These are phyloP conservation scores for Gila robusta DNA, from an alignment of 2,797 vertebrate genomes.

Conservation along the genomic window DNA sequence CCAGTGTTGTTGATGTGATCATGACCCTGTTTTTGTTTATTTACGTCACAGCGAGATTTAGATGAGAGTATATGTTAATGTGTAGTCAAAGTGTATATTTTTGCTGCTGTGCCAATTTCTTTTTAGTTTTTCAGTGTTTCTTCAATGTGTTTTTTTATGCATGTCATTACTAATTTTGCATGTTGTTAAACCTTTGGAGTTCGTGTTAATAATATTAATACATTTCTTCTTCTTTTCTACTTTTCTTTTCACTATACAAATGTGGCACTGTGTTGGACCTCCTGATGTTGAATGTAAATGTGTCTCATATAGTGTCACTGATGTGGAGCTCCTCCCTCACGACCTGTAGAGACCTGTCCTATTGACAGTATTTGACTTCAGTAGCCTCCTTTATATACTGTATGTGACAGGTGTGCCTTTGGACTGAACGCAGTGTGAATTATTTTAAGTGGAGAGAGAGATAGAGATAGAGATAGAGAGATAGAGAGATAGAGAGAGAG, in stretches of 20 bases:
- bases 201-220: background rate
- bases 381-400: background rate
- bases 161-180: background rate
- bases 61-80: background rate
- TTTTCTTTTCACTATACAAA: background rate
- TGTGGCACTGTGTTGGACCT: background rate
- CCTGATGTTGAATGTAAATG: background rate
- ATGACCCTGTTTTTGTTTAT: background rate
- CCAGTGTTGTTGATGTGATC: background rate
- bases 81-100: background rate
- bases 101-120: background rate
- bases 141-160: background rate
- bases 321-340: background rate
- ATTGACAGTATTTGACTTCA: background rate
- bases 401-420: background rate
- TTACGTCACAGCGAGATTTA: background rate
- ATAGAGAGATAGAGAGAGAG: background rate
- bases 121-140: background rate
- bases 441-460: background rate
- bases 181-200: background rate
- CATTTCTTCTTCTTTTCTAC: background rate
- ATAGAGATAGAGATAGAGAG: too few relatives aligned
- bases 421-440: background rate
- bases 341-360: constrained; percentile 7
- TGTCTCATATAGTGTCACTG: background rate